Evolutionary conservation across 2,113 vertebrate species (phyloP), one percentile per base, ranked within the genome.

Genomic region (Myxocyprinus asiaticus): DNA sequence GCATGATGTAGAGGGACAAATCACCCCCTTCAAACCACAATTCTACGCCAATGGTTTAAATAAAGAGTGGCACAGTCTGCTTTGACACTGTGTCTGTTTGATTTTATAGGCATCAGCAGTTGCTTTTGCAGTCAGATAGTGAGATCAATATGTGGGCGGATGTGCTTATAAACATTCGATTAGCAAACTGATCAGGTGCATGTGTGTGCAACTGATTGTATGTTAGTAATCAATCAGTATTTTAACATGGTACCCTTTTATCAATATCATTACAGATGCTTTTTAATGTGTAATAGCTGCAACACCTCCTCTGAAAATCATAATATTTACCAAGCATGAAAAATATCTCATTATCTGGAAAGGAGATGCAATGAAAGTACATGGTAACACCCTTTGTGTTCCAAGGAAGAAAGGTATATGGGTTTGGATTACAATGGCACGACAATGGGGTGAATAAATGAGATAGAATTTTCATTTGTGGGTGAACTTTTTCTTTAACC

Each of bases 141-240:
- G 14, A 14, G 61, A 61, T 80, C 78, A 80, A 74, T 74, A 55
- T 0, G 2, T 9, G 15, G 58, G 48, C 6, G 11, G n/a, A 58
- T 2, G 11, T 75, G 45, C 63, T 56, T 87, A 90, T 90, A 85
- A 88, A 85, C 84, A 85, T 81, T 89, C 74, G 53, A 85, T 76
- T 79, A 88, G 85, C 81, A 42, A 7, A 79, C 62, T 51, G 67
- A 79, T 70, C 67, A 61, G 7, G 4, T 10, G 63, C 10, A 48
- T 50, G 68, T 72, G 10, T 7, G 17, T 63, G 10, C 44, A 68
- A 80, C 42, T 33, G 62, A 80, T 80, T 11, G 63, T 56, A 10
- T 42, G 62, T 48, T 50, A 43, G 59, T 51, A 42, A 80, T 74
- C 63, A 50, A 80, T 80, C 78, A 67, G 17, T 11, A 9, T 55